phyloP scores from a whole-genome alignment of 2,113 vertebrate species.

The Solenodon paradoxus region DNA sequence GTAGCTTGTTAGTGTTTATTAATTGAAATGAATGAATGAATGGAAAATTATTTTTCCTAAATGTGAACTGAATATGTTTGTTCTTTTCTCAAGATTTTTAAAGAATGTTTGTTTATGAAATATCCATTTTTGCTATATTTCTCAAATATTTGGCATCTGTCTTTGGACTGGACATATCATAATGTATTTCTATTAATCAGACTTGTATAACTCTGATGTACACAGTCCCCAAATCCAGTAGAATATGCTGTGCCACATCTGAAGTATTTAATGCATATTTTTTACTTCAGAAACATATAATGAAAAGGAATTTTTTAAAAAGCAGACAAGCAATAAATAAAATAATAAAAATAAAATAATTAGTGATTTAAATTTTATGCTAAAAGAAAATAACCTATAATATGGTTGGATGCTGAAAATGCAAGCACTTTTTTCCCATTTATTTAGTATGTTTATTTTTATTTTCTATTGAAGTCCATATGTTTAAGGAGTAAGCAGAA shows the following conservation, averaged over 20 bases:
- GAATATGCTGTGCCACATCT: not conserved
- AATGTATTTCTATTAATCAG: not conserved
- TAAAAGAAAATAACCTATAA: not conserved
- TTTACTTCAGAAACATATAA: not conserved
- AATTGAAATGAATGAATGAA: not conserved
- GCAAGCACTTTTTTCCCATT: not conserved
- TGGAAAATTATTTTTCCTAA: not conserved
- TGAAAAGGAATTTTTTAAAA: not conserved
- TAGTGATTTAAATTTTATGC: not conserved
- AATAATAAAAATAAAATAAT: not conserved
- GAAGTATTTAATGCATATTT: not conserved
- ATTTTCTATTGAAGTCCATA: not conserved
- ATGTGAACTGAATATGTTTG: not conserved
- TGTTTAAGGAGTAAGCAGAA: not conserved
- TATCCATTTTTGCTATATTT: not conserved
- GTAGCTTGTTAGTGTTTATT: not conserved
- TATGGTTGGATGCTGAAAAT: not conserved
- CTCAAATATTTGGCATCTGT: not conserved
- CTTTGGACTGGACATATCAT: not conserved
- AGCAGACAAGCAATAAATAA: not conserved
- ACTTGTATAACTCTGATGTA: not conserved
- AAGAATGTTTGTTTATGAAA: not conserved
- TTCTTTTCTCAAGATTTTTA: not conserved
- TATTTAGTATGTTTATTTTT: not conserved
- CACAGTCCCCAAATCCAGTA: not conserved